Evolutionary conservation across 2,888 invertebrate species (phyloP), one percentile per base, ranked within the genome.

Genomic region (Lucinisca nassula): DNA sequence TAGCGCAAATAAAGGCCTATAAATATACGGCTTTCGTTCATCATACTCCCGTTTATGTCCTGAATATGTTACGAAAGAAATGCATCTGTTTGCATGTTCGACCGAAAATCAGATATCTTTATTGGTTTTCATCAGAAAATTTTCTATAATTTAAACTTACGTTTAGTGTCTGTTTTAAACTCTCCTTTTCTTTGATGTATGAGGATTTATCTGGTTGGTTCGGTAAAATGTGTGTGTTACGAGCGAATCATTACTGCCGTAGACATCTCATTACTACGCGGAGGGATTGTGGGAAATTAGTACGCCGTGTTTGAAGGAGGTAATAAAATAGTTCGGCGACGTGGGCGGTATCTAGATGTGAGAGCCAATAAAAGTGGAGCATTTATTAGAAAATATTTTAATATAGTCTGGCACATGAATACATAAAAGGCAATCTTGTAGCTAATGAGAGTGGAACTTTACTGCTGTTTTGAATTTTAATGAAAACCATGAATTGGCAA

Each of bases 101-200:
- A 35, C 35, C 12, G n/a, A 67, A 67, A 67, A 30, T 67, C 67
- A 67, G 67, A 67, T 67, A 67, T 32, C 67, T 67, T 67, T 67
- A 67, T 67, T 67, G 67, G 67, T 3, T 35, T 67, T 67, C 24
- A 67, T 67, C 67, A 67, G 24, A 67, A 67, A 67, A 67, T 67
- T 30, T 67, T 67, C 67, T 67, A 67, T 67, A 67, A 67, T 67
- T 67, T 67, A 67, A 67, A 67, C 67, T 67, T 67, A 67, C 67
- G 67, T 67, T 67, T 67, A 67, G 35, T 67, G 67, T 35, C 24
- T 67, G 67, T 35, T 67, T 67, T n/a, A 67, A 67, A 67, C 67
- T 67, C 67, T 67, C 67, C 67, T 21, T 67, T 67, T 35, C 67
- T 67, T 67, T 67, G 67, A 67, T 67, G 30, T 67, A 67, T 67